Percentiles rank a stretch among this genome's conserved stretches.
These are phyloP conservation scores for Pseudochromis fuscus DNA, from an alignment of 2,797 vertebrate species.

Conservation along the genomic window DNA sequence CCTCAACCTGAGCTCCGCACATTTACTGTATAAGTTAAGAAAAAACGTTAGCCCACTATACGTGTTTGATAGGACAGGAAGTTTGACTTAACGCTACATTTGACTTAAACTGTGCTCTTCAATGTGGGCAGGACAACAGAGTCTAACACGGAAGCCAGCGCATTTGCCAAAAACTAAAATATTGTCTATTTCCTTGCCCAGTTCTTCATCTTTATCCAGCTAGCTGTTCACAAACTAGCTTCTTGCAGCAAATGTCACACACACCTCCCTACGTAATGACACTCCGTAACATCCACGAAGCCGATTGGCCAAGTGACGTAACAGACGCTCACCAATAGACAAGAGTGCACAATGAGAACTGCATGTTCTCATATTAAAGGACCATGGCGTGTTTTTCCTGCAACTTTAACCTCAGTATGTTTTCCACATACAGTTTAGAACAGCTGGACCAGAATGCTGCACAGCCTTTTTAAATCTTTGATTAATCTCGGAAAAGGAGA, in stretches of 20 bases:
- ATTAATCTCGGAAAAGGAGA: background rate
- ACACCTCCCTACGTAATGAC: conserved; percentile 74
- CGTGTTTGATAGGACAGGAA: conserved; percentile 42
- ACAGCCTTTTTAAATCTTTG: no score
- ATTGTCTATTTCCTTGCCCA: conserved; percentile 22
- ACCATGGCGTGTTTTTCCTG: background rate
- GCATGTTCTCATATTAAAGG: conserved; percentile 28
- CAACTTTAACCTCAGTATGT: no score
- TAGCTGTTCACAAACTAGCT: conserved; percentile 68
- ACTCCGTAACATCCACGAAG: conserved; percentile 56
- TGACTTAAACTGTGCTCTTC: conserved; percentile 22
- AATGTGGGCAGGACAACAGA: background rate
- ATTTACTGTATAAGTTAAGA: conserved; percentile 58
- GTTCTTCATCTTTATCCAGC: conserved; percentile 47
- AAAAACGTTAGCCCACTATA: conserved; percentile 54
- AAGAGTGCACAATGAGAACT: background rate
- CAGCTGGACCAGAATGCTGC: no score
- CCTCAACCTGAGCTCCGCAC: conserved; percentile 31
- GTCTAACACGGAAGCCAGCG: background rate
- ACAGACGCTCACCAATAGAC: conserved; percentile 31
- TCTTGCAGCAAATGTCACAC: conserved; percentile 83
- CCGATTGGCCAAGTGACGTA: conserved; percentile 66
- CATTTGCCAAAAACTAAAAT: conserved; percentile 18
- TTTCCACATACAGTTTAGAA: no score
- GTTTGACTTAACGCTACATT: conserved; percentile 44